Base-by-base conservation (phyloP, 2,113 vertebrate species). In the Lycocorax pyrrhopterus region DNA sequence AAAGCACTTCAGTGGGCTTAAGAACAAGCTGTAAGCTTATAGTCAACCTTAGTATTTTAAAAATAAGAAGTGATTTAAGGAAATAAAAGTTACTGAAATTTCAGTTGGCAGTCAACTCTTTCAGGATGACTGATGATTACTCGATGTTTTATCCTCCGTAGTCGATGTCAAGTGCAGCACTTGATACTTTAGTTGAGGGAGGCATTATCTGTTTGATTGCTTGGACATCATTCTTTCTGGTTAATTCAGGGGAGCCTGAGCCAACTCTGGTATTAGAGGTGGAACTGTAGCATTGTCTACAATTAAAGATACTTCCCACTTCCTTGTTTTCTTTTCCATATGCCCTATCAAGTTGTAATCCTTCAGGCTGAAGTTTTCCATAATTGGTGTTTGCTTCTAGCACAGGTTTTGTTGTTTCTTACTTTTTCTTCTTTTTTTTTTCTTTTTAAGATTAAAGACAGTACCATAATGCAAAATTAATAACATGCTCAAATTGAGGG, bases 381-480 rank as follows among this genome's bases (percentile, higher is more conserved):
- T 90, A 83, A 85, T 52, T 83, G 49, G 4, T 82, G 43, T 88
- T 91, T 88, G 59, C 62, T 94, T 94, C 87, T 74, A 87, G 81
- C 67, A 39, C 75, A 62, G 27, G 55, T 94, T 96, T 85, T 75
- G 22, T 74, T 64, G 32, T 75, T 94, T 47, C 32, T 77, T 86
- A 23, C 16, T 20, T 71, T 26, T 73, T 29, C 16, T 22, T 71
- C 20, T 68, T 32, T 21, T n/a, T 51, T 33, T 12, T 39, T 67
- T 46, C 43, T 76, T 62, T 60, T 44, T 2, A 66, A 74, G 43
- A 87, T 83, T 58, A 86, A 94, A 93, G 83, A 59, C 13, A 33
- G 29, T n/a, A 41, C 81, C 67, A 15, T 41, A 83, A 79, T 1
- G 4, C 78, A 77, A 25, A 79, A 81, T 29, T 9, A 94, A 14